These are phyloP conservation scores for Caenorhabditis macrosperma DNA, from an alignment of 2,888 invertebrate genomes.

Conservation along the genomic window DNA sequence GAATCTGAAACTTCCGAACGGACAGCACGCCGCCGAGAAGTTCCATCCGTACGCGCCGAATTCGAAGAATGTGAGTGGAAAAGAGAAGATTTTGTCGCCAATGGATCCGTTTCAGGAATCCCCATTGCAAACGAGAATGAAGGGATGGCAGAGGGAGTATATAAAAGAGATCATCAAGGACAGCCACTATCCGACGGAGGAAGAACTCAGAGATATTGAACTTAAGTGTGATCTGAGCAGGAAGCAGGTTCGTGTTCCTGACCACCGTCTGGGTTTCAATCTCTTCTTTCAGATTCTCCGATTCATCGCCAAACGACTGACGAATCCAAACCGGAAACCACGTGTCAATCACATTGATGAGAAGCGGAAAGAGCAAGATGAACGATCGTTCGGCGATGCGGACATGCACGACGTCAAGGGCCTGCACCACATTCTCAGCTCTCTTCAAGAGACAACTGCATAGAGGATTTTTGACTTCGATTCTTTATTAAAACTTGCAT, in stretches of 20 bases:
- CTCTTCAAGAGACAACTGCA: slow-evolving; percentile 32
- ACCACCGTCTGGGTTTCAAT: not conserved
- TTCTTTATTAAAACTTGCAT: slow-evolving; percentile 56
- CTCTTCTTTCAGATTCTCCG: slow-evolving; percentile 60
- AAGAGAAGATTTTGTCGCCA: not conserved
- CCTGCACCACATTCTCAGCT: slow-evolving; percentile 36
- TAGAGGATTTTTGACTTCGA: slow-evolving; percentile 20
- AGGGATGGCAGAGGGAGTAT: slow-evolving; percentile 70
- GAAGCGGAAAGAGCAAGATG: slow-evolving; percentile 52
- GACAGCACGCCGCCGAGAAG: slow-evolving; percentile 21
- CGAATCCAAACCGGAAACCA: slow-evolving; percentile 67
- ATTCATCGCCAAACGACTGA: slow-evolving; percentile 66
- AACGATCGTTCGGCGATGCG: slow-evolving; percentile 23
- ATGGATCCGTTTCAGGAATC: slow-evolving; percentile 29
- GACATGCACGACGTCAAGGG: slow-evolving; percentile 22
- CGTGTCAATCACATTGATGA: slow-evolving; percentile 62
- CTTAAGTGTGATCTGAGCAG: slow-evolving; percentile 66
- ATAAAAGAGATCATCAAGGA: slow-evolving; percentile 69
- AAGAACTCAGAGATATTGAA: slow-evolving; percentile 67
- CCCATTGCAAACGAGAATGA: slow-evolving; percentile 66
- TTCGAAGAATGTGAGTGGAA: slow-evolving; percentile 31
- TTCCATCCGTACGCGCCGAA: slow-evolving; percentile 39
- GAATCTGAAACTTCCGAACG: slow-evolving; percentile 34
- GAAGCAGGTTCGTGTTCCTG: slow-evolving; percentile 56
- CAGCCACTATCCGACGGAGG: slow-evolving; percentile 68